Base-by-base conservation (phyloP, 1,140 invertebrate species). In the Drosophila kohkoa region DNA sequence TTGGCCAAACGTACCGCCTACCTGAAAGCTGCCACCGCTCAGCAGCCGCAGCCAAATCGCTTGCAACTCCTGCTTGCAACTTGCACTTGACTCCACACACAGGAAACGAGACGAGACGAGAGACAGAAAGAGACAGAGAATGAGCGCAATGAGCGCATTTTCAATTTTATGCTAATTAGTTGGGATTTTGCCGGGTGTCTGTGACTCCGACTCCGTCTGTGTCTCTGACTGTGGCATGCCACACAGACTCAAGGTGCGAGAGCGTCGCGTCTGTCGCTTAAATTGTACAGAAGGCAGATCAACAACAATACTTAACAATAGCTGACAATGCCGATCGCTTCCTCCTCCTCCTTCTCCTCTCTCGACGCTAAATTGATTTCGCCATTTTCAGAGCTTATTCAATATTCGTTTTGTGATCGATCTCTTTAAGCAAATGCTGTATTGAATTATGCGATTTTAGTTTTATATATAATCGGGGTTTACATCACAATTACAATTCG, bases 151-250 rank as follows among this genome's bases (percentile, higher is more conserved):
- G 78, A 77, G 81, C 72, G 67, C 63, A 72, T 86, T 86, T 86
- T 81, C 75, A 86, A 86, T 86, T 86, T 86, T 86, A 86, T 86
- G 82, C 82, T 86, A 86, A 86, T 86, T 86, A 86, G 70, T 63
- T 86, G 72, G 54, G 59, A 86, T 81, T 81, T 59, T 70, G 62
- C 35, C 63, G 38, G 48, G 32, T 38, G 16, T 41, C 54, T 57
- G 54, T 25, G 20, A 25, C 20, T 25, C 20, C 20, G 20, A 25
- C 20, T 25, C 20, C 20, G 20, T 25, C 20, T 25, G 20, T 25
- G 20, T 25, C 20, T 25, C 20, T 25, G 20, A 25, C 20, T 25
- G 32, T 38, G 32, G 41, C 65, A 58, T 28, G 62, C 30, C 15
- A 41, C 54, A 57, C 54, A 28, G n/a, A 13, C 15, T 10, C 7